Percentiles rank a stretch among this genome's conserved stretches.
phyloP scores from a whole-genome alignment of 2,888 invertebrate genomes.

The Eupithecia pulchellata region DNA sequence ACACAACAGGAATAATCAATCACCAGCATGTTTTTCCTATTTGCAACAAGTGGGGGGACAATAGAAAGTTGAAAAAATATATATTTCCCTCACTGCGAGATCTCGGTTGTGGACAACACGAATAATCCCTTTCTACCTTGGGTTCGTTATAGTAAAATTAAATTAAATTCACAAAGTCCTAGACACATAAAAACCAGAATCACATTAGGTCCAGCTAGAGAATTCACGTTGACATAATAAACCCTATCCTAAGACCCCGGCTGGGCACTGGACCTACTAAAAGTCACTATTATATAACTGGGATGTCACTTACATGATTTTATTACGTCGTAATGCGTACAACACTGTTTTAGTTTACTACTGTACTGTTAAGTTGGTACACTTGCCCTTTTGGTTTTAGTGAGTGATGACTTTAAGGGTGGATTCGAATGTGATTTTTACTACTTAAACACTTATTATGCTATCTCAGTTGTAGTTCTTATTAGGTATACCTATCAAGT shows the following conservation, averaged over 20 bases:
- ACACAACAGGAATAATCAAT: too few relatives aligned
- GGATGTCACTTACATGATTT: slow-evolving; percentile 69
- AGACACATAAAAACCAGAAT: slow-evolving; percentile 13
- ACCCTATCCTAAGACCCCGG: slow-evolving; percentile 46
- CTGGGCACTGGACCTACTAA: slow-evolving; percentile 61
- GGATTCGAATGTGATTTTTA: neutral
- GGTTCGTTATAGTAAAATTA: neutral
- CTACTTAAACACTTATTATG: too few relatives aligned
- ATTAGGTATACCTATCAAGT: too few relatives aligned
- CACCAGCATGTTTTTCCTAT: too few relatives aligned
- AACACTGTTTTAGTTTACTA: slow-evolving; percentile 59
- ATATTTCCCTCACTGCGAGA: too few relatives aligned
- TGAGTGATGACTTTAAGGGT: neutral
- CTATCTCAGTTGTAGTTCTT: too few relatives aligned
- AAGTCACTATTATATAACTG: slow-evolving; percentile 68
- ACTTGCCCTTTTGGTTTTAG: slow-evolving; percentile 22
- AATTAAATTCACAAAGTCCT: neutral
- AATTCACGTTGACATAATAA: slow-evolving; percentile 41
- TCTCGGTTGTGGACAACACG: neutral
- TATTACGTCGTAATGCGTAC: slow-evolving; percentile 68
- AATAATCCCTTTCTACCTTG: neutral
- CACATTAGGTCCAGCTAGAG: slow-evolving; percentile 30
- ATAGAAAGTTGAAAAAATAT: too few relatives aligned
- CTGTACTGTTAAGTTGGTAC: slow-evolving; percentile 51
- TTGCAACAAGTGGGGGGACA: too few relatives aligned